These are phyloP conservation scores for Marmota flaviventris DNA, from an alignment of 2,113 vertebrate species.

Conservation along the genomic window DNA sequence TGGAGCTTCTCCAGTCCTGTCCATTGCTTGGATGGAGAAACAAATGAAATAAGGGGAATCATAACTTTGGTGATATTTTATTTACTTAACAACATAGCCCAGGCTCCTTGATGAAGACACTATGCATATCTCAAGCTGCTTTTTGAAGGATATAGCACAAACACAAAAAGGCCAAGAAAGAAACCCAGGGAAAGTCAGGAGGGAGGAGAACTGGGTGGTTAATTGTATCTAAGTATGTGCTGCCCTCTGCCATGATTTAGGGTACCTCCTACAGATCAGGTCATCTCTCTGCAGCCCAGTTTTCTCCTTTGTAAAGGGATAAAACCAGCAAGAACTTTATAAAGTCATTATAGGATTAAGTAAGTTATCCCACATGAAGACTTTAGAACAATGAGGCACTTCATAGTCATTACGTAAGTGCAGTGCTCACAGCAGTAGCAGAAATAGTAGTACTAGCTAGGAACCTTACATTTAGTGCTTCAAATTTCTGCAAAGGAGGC, in stretches of 20 bases:
- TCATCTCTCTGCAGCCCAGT: background rate
- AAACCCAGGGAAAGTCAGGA: too few relatives aligned
- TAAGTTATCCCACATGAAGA: background rate
- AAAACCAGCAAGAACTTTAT: background rate
- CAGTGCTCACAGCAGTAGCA: background rate
- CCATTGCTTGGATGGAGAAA: background rate
- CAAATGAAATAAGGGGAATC: background rate
- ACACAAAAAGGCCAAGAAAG: background rate
- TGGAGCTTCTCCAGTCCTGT: background rate
- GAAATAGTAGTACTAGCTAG: too few relatives aligned
- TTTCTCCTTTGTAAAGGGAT: background rate
- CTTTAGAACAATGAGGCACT: background rate
- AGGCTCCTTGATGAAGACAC: background rate
- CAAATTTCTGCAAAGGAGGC: background rate
- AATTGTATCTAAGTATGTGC: too few relatives aligned
- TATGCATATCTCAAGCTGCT: background rate
- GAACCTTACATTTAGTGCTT: background rate
- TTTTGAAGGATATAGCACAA: too few relatives aligned
- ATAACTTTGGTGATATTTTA: background rate
- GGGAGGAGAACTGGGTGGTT: background rate
- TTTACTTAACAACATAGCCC: background rate
- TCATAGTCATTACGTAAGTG: rapidly evolving
- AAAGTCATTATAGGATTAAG: background rate
- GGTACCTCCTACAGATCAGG: background rate
- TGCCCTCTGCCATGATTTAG: background rate